Conservation (phyloP, 2,113 vertebrate genomes). For the Campylomormyrus numenius region DNA sequence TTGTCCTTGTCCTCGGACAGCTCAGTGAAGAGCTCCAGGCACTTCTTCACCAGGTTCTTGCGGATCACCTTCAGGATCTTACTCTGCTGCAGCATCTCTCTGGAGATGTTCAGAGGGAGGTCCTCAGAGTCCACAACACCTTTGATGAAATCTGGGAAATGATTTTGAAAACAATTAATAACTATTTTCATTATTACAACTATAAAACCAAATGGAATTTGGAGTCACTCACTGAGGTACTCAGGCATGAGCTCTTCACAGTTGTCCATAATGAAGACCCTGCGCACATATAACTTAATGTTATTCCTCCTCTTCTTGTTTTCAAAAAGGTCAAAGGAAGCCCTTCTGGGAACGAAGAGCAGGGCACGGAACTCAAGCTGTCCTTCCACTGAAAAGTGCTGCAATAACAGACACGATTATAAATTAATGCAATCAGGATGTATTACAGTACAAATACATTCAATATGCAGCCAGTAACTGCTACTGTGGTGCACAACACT, state of each 20-base stretch:
- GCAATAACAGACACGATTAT: neutral
- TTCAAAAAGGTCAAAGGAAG: conserved; percentile 91
- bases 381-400: conserved; percentile 98
- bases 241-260: conserved; percentile 93
- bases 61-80: conserved; percentile 96
- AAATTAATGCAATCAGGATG: neutral
- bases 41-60: conserved; percentile 97
- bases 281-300: conserved; percentile 87
- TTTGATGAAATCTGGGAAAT: conserved; percentile 76
- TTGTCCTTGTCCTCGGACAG: conserved; percentile 92
- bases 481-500: neutral
- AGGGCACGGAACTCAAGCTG: conserved; percentile 89
- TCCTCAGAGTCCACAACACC: conserved; percentile 97
- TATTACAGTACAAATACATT: neutral
- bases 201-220: neutral
- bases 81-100: conserved; percentile 96
- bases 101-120: conserved; percentile 89
- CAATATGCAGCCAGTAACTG: neutral
- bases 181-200: too few species aligned
- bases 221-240: conserved; percentile 81
- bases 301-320: conserved; percentile 96
- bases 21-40: conserved; percentile 87
- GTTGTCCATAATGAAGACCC: conserved; percentile 98
- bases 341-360: conserved; percentile 85
- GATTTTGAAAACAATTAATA: conserved; percentile 19